Conservation (phyloP, 2,888 invertebrate species). For the Drosophila kuntzei region DNA sequence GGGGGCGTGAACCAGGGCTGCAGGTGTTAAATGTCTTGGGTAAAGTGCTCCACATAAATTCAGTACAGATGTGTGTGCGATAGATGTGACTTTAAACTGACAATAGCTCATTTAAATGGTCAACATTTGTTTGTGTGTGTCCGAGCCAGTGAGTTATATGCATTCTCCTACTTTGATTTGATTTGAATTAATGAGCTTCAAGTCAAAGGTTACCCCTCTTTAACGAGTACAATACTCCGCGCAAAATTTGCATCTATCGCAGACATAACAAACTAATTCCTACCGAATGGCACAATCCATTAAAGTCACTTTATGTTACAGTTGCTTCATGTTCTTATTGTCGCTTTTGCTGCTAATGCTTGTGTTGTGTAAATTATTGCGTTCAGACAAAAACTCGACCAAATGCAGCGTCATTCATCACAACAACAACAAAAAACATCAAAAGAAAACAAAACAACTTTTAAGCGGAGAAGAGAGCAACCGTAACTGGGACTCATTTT, state of each 20-base stretch:
- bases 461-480: slow-evolving; percentile 43
- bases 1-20: slow-evolving; percentile 39
- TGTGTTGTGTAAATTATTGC: slow-evolving; percentile 72
- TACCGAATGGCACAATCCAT: slow-evolving; percentile 73
- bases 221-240: slow-evolving; percentile 29
- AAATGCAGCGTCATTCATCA: slow-evolving; percentile 81
- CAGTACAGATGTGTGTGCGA: slow-evolving; percentile 50
- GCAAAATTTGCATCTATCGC: slow-evolving; percentile 45
- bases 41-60: slow-evolving; percentile 66
- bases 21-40: slow-evolving; percentile 77
- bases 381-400: slow-evolving; percentile 65
- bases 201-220: slow-evolving; percentile 43
- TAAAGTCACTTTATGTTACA: slow-evolving; percentile 69
- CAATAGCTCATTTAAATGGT: slow-evolving; percentile 72
- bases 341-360: slow-evolving; percentile 55
- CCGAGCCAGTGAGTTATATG: slow-evolving; percentile 8
- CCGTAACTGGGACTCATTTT: slow-evolving; percentile 60
- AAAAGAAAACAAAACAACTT: slow-evolving; percentile 40
- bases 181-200: slow-evolving; percentile 52
- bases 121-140: slow-evolving; percentile 46
- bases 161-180: slow-evolving; percentile 43
- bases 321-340: slow-evolving; percentile 41
- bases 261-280: slow-evolving; percentile 65
- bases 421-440: slow-evolving; percentile 55
- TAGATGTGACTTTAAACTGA: slow-evolving; percentile 71